Conservation (phyloP, 1,140 invertebrate genomes). For the Magallana ariakensis region DNA sequence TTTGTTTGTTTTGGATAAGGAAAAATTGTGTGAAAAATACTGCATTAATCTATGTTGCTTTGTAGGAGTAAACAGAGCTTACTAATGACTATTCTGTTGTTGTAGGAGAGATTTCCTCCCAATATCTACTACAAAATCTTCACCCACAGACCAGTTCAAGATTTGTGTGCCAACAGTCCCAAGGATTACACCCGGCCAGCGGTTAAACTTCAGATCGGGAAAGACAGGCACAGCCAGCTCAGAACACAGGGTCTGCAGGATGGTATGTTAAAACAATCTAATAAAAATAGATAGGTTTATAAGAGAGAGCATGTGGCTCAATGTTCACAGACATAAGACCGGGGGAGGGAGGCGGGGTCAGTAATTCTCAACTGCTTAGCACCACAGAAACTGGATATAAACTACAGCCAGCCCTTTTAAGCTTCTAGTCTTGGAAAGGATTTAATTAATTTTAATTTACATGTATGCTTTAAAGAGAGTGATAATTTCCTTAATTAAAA, state of each 20-base stretch:
- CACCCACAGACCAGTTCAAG: constrained; percentile 79
- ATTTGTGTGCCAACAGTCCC: constrained; percentile 79
- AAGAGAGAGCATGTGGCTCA: too few species aligned
- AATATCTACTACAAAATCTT: constrained; percentile 81
- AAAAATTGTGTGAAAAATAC: background rate
- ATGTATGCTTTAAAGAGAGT: too few species aligned
- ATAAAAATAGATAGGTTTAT: too few species aligned
- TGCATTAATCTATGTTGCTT: too few species aligned
- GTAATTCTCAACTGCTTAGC: too few species aligned
- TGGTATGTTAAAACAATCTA: background rate
- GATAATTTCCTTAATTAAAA: too few species aligned
- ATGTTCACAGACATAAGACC: too few species aligned
- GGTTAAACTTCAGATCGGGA: constrained; percentile 71
- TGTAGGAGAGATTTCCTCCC: constrained; percentile 78
- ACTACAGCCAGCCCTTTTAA: too few species aligned
- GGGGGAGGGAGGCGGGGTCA: too few species aligned
- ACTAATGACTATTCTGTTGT: background rate
- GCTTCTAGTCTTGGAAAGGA: too few species aligned
- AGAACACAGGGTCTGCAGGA: constrained; percentile 20
- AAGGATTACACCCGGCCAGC: constrained; percentile 76
- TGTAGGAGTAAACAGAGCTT: background rate
- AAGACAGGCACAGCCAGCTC: constrained; percentile 71
- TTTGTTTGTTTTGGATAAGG: background rate
- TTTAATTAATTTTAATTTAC: too few species aligned
- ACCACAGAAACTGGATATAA: too few species aligned